Base-by-base conservation (phyloP, 2,888 invertebrate species). In the Sarcophaga caerulescens region DNA sequence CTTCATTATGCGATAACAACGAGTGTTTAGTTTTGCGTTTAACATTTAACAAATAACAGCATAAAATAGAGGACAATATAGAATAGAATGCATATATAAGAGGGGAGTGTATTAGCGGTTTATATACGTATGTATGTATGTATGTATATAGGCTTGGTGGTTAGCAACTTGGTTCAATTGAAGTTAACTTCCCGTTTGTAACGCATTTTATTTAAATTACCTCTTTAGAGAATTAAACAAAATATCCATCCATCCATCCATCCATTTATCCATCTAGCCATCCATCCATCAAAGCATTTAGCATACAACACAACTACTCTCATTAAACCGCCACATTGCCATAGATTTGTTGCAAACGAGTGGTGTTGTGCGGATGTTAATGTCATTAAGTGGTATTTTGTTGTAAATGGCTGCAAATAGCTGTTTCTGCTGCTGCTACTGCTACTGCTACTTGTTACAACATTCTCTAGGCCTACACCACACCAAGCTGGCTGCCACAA, bases 1-100 rank as follows among this genome's bases (percentile, higher is more conserved):
- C 89, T 88, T 89, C 88, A 89, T 89, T 89, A 89, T 88, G 87
- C 88, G 85, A 87, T 87, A 88, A 88, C 88, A 88, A 87, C 88
- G 88, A 88, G 87, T 88, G 87, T 85, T 86, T 87, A 85, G 83
- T 81, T 85, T 84, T 82, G 79, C 82, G 87, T 81, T 85, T 84
- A 82, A 86, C 84, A 83, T 82, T 81, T 82, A 82, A 83, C 87
- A 85, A 87, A 83, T 81, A 87, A 76, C 74, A 83, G 63, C 69
- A 78, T 35, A 78, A 68, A 17, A 47, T 57, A 19, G 57, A 70
- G 65, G 44, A 66, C 19, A 25, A 35, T 14, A 47, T 65, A 69
- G 47, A 69, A 57, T 60, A 78, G 6, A 52, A 35, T 35, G 52
- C 52, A 52, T 52, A 52, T 21, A 45, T 25, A 35, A 10, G 10